A percentile compares a stretch with the other conserved stretches of the same genome.
Evolutionary conservation across 2,797 vertebrate species (phyloP).

Genomic region (Syngnathus acus): DNA sequence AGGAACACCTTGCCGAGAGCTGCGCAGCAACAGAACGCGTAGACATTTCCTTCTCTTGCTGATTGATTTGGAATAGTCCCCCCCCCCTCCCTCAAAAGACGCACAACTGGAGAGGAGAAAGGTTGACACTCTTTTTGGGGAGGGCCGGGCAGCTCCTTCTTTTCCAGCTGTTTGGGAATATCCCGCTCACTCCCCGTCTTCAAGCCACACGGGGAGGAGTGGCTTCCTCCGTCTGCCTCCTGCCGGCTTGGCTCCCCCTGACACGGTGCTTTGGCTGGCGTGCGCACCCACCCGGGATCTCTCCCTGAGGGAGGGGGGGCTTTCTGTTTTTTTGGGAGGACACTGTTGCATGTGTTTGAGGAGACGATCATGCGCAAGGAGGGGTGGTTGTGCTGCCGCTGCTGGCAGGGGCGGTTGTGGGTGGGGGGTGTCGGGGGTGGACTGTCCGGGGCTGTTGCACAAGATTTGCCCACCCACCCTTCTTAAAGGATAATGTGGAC

Average conservation of each 20-base stretch:
- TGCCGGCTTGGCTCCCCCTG: slow-evolving; percentile 32
- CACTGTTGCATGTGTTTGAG: slow-evolving; percentile 60
- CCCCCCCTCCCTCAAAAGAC: slow-evolving; percentile 20
- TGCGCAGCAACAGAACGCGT: slow-evolving; percentile 2
- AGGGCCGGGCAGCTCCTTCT: slow-evolving; percentile 59
- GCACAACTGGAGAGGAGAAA: slow-evolving; percentile 60
- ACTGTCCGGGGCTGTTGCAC: slow-evolving; percentile 45
- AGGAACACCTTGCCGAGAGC: slow-evolving; percentile 49
- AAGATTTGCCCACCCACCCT: slow-evolving; percentile 41
- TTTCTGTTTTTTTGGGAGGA: slow-evolving; percentile 19
- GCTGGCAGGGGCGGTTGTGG: not conserved
- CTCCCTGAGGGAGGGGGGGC: slow-evolving; percentile 23
- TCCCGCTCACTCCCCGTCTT: slow-evolving; percentile 37
- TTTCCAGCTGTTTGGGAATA: slow-evolving; percentile 66
- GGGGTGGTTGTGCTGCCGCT: not conserved
- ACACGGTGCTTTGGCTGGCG: slow-evolving; percentile 37
- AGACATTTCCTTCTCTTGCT: not conserved
- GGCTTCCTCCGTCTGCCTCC: slow-evolving; percentile 8
- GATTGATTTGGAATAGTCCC: slow-evolving; percentile 20
- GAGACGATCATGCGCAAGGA: slow-evolving; percentile 25
- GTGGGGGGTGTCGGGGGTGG: slow-evolving; percentile 15
- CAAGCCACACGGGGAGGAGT: not conserved
- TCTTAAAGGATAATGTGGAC: slow-evolving; percentile 58
- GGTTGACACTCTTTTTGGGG: slow-evolving; percentile 69
- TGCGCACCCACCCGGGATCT: slow-evolving; percentile 44